These are phyloP conservation scores for Lagopus muta DNA, from an alignment of 2,113 vertebrate genomes.

Conservation along the genomic window DNA sequence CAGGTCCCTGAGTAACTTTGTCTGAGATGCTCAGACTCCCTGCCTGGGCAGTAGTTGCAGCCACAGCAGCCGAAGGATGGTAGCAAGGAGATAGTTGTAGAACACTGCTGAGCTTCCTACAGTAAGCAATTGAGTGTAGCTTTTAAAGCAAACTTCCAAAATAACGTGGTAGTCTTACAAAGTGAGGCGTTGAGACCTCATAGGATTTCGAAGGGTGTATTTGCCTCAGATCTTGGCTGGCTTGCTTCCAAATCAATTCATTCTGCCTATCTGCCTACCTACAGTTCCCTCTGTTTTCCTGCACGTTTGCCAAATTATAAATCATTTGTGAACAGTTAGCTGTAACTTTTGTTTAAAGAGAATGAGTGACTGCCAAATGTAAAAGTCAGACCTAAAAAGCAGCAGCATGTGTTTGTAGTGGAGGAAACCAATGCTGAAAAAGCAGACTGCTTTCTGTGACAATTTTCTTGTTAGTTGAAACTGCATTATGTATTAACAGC, in stretches of 20 bases:
- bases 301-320: neutral
- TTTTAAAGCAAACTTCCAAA: neutral
- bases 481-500: neutral
- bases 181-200: neutral
- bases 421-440: neutral
- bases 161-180: accelerated
- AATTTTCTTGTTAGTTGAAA: neutral
- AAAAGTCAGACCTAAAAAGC: neutral
- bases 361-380: neutral
- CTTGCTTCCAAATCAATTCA: neutral
- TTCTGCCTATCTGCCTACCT: neutral
- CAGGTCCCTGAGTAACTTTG: neutral
- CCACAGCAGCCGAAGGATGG: neutral
- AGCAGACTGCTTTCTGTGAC: accelerated
- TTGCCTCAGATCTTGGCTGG: neutral
- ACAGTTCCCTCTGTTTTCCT: neutral
- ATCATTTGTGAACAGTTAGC: neutral
- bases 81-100: neutral
- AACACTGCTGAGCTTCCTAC: neutral
- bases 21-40: neutral
- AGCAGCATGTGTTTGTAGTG: neutral
- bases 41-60: neutral
- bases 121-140: neutral
- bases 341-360: neutral
- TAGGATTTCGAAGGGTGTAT: neutral